Conservation (phyloP, 2,797 vertebrate genomes). For the Phaenicophaeus curvirostris region DNA sequence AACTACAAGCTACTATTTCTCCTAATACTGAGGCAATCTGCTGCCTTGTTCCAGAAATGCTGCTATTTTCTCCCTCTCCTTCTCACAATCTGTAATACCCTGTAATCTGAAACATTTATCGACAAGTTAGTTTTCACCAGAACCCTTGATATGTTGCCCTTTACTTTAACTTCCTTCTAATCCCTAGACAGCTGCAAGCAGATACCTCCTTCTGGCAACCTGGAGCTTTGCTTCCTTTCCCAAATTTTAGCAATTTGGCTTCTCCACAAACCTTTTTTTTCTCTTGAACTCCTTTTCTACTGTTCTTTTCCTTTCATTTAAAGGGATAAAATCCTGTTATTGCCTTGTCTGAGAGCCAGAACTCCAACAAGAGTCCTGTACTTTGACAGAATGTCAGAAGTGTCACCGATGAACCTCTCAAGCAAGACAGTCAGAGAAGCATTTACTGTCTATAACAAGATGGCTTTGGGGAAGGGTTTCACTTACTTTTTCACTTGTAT, state of each 20-base stretch:
- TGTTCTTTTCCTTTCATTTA: background rate
- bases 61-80: background rate
- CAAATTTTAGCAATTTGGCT: background rate
- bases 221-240: background rate
- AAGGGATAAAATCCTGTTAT: background rate
- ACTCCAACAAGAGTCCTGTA: background rate
- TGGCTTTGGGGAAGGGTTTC: background rate
- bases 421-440: background rate
- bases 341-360: background rate
- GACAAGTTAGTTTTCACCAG: background rate
- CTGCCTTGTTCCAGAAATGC: background rate
- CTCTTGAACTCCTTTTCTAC: background rate
- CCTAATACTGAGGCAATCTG: background rate
- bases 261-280: background rate
- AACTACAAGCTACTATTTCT: background rate
- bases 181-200: background rate
- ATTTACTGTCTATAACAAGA: background rate
- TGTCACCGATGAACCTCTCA: background rate
- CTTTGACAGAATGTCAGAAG: background rate
- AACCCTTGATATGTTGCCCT: background rate
- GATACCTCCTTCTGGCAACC: background rate
- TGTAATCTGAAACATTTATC: slow-evolving; percentile 2
- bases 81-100: background rate
- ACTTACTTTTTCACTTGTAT: background rate
- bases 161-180: background rate